These are phyloP conservation scores for Zoanthus sansibaricus DNA, from an alignment of 92 coral and sea anemone species.

Conservation along the genomic window DNA sequence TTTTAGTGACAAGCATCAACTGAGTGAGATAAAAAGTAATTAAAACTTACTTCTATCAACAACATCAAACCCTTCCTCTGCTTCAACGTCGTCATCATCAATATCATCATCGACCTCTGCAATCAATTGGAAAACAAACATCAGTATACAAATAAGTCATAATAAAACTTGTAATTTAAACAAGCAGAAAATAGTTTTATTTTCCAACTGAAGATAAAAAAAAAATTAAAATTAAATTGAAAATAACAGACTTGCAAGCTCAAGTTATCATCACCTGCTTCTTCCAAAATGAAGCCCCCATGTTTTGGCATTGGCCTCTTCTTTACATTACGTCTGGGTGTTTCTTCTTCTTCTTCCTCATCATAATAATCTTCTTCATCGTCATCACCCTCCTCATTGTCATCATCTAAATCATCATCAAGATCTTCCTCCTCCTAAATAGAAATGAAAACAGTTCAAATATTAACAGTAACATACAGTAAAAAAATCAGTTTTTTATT, in stretches of 20 bases:
- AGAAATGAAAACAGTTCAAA: neutral
- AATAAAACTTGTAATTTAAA: too few species aligned
- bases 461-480: neutral
- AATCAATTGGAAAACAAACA: constrained; percentile 13
- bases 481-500: too few species aligned
- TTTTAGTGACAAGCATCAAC: neutral
- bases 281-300: constrained; percentile 94
- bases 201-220: neutral
- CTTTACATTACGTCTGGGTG: constrained; percentile 70
- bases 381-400: constrained; percentile 68
- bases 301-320: constrained; percentile 60
- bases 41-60: constrained; percentile 70
- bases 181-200: neutral
- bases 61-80: constrained; percentile 92
- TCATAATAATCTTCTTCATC: constrained; percentile 89
- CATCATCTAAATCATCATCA: constrained; percentile 87
- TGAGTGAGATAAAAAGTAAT: neutral
- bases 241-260: neutral
- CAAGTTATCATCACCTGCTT: constrained; percentile 80
- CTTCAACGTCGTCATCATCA: constrained; percentile 91
- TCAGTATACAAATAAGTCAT: neutral
- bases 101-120: constrained; percentile 98
- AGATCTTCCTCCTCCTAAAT: constrained; percentile 85
- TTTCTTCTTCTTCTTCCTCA: constrained; percentile 87
- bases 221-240: neutral